Base-by-base conservation (phyloP, 2,888 invertebrate genomes). In the Drosophila bunnanda region DNA sequence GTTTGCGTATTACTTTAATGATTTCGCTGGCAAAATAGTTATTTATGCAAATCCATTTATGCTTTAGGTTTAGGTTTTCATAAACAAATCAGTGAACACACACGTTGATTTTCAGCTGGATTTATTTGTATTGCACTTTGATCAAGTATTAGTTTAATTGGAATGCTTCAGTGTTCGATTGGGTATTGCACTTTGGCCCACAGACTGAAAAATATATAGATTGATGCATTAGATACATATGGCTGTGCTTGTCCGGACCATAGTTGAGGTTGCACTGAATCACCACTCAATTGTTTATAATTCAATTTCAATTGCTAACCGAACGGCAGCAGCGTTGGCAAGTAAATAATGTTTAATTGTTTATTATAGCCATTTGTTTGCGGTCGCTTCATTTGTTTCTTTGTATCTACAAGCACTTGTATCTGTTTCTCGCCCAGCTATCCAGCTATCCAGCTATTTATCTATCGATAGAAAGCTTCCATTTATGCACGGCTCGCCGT, bases 21-120 rank as follows among this genome's bases (percentile, higher is more conserved):
- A 44, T 64, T 74, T 74, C 48, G 41, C 66, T 62, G 38, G 43
- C 13, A 62, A 64, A 34, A 50, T 13, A 43, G 55, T 60, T 60
- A 50, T 50, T 59, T 62, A 55, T 15, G 66, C 54, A 71, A 69
- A 61, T 48, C 64, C 57, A 25, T 61, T 50, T 43, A 53, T 64
- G 69, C 17, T 50, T 32, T n/a, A n/a, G n/a, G n/a, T n/a, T 32
- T 32, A 50, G 32, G 20, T 64, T 64, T 65, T 39, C 43, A 34
- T 58, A 48, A 52, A 57, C 57, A 62, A 71, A 72, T 75, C 77
- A 68, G 67, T 77, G 79, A 80, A 81, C 78, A 80, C 78, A 80
- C 54, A 56, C 52, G 28, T 56, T 53, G 50, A 57, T 58, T 53
- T 50, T 38, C 34, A 46, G 39, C 25, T 50, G 48, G 39, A 44